These are phyloP conservation scores for Hippopotamyrus pictus DNA, from an alignment of 2,797 vertebrate genomes.

Conservation along the genomic window DNA sequence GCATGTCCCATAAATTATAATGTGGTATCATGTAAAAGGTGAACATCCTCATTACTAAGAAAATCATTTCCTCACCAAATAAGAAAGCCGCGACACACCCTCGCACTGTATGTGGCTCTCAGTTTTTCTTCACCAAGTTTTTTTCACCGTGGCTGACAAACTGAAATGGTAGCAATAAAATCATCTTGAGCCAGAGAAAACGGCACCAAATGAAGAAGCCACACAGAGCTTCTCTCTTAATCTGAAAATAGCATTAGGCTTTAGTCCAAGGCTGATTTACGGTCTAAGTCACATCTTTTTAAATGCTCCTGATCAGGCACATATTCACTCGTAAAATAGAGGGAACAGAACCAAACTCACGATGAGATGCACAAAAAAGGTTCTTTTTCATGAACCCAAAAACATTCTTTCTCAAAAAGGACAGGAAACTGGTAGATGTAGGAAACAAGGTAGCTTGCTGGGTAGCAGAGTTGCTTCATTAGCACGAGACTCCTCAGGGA, in stretches of 20 bases:
- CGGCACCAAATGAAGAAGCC: background rate
- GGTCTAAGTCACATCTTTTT: conserved; percentile 18
- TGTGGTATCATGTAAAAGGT: background rate
- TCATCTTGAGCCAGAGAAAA: conserved; percentile 17
- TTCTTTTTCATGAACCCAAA: conserved; percentile 3
- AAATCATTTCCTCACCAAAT: conserved; percentile 2
- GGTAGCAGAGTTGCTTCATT: background rate
- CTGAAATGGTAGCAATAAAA: conserved; percentile 28
- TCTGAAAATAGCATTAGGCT: conserved; percentile 26
- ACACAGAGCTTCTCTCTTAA: conserved; percentile 15
- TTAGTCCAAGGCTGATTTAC: conserved; percentile 26
- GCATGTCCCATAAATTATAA: background rate
- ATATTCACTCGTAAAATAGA: conserved; percentile 20
- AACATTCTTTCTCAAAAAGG: background rate
- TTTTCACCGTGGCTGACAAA: background rate
- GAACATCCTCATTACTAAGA: background rate
- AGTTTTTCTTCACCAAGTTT: background rate
- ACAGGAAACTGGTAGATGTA: background rate
- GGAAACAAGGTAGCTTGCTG: background rate
- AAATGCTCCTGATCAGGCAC: conserved; percentile 27
- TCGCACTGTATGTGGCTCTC: background rate
- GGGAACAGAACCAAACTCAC: conserved; percentile 15
- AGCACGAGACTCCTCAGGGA: background rate
- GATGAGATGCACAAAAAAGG: conserved; percentile 18
- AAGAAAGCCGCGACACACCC: background rate